Conservation (phyloP, 2,797 vertebrate genomes). For the Trachops cirrhosus region DNA sequence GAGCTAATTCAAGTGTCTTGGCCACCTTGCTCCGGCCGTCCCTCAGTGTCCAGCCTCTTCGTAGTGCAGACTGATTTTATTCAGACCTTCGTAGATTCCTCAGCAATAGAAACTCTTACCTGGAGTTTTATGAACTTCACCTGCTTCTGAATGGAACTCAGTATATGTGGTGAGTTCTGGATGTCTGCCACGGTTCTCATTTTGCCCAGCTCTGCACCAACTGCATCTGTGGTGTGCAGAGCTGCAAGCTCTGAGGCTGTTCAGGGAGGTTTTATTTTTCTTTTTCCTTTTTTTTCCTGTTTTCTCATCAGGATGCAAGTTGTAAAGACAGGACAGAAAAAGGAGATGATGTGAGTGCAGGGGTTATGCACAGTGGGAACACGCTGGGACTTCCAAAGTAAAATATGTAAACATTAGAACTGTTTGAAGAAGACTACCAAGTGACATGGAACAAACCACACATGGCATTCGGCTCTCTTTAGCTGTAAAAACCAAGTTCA, state of each 20-base stretch:
- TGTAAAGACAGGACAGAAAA: background rate
- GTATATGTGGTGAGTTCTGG: no score
- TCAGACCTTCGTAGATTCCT: background rate
- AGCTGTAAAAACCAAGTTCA: background rate
- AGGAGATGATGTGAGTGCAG: background rate
- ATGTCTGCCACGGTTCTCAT: background rate
- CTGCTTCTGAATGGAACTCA: background rate
- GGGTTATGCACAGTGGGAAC: background rate
- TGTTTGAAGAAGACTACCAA: background rate
- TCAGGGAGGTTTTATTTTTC: background rate
- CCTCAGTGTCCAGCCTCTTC: background rate
- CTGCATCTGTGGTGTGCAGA: background rate
- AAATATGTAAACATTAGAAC: background rate
- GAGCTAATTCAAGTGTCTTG: background rate
- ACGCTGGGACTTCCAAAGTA: background rate
- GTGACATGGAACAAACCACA: background rate
- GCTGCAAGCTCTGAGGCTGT: background rate
- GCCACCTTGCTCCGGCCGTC: background rate
- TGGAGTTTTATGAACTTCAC: background rate
- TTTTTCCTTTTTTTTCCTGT: background rate
- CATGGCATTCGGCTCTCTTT: background rate
- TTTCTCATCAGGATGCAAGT: conserved; percentile 2
- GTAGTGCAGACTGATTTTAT: background rate
- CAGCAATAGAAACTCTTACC: background rate
- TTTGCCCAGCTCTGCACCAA: background rate